Conservation (phyloP, 2,888 invertebrate genomes). For the Sericinus montela region DNA sequence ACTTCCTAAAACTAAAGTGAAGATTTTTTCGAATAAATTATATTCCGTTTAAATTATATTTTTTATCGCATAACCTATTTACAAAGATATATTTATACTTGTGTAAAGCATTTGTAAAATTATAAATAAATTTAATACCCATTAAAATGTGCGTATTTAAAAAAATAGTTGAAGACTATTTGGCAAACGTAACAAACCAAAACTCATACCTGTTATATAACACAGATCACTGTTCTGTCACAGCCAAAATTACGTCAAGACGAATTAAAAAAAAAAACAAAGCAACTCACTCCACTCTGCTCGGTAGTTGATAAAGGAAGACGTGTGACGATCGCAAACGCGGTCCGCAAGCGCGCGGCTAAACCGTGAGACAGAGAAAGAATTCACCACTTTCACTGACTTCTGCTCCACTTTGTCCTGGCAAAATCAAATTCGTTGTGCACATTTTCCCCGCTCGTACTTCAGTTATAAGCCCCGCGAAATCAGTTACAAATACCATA, state of each 20-base stretch:
- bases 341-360: conserved; percentile 24
- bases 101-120: too few relatives aligned
- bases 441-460: conserved; percentile 44
- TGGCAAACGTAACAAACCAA: too few relatives aligned
- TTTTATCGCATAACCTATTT: too few relatives aligned
- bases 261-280: conserved; percentile 18
- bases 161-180: too few relatives aligned
- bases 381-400: conserved; percentile 65
- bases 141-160: too few relatives aligned
- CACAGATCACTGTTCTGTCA: conserved; percentile 20
- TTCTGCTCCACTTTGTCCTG: conserved; percentile 61
- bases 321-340: conserved; percentile 36
- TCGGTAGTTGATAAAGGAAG: conserved; percentile 35
- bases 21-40: background rate
- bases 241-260: conserved; percentile 8
- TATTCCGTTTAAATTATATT: too few relatives aligned
- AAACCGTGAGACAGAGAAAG: conserved; percentile 44
- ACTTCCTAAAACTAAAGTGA: background rate
- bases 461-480: conserved; percentile 49
- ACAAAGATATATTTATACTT: too few relatives aligned
- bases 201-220: conserved; percentile 1
- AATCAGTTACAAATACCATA: conserved; percentile 57
- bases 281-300: conserved; percentile 30
- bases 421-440: conserved; percentile 40
- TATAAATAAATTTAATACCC: too few relatives aligned